These are phyloP conservation scores for Aplodontia rufa DNA, from an alignment of 2,113 vertebrate species.

Conservation along the genomic window DNA sequence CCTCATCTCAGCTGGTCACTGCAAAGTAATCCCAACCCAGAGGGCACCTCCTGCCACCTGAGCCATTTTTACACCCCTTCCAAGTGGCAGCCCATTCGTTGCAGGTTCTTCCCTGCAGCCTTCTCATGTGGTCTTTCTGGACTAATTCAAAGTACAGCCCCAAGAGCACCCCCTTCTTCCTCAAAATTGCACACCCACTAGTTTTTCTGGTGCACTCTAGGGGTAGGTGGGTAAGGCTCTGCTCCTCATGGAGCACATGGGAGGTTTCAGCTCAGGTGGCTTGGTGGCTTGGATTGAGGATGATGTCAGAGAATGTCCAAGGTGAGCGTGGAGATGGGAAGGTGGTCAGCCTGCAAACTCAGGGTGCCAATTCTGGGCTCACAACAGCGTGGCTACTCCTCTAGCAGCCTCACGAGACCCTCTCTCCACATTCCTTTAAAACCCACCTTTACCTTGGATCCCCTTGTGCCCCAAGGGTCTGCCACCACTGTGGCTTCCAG, in stretches of 20 bases:
- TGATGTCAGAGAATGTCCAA: no score
- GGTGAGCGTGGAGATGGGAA: no score
- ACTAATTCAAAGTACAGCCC: background rate
- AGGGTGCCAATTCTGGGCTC: no score
- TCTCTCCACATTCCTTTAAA: background rate
- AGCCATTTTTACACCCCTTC: background rate
- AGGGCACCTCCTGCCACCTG: background rate
- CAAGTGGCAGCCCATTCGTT: background rate
- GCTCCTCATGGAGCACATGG: background rate
- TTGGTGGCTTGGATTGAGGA: background rate
- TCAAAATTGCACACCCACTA: background rate
- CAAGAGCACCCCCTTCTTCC: background rate
- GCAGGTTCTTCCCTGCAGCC: background rate
- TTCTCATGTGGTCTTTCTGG: background rate
- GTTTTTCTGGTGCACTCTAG: background rate
- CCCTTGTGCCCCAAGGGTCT: background rate
- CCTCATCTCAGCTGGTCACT: fast-evolving
- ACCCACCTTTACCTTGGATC: background rate
- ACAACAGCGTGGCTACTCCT: no score
- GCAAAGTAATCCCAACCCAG: fast-evolving
- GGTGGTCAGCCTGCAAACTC: no score
- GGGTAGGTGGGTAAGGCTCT: background rate
- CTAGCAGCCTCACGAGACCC: background rate
- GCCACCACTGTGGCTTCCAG: background rate
- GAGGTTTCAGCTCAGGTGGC: background rate